These are phyloP conservation scores for Laticauda colubrina DNA, from an alignment of 2,113 vertebrate species.

Conservation along the genomic window DNA sequence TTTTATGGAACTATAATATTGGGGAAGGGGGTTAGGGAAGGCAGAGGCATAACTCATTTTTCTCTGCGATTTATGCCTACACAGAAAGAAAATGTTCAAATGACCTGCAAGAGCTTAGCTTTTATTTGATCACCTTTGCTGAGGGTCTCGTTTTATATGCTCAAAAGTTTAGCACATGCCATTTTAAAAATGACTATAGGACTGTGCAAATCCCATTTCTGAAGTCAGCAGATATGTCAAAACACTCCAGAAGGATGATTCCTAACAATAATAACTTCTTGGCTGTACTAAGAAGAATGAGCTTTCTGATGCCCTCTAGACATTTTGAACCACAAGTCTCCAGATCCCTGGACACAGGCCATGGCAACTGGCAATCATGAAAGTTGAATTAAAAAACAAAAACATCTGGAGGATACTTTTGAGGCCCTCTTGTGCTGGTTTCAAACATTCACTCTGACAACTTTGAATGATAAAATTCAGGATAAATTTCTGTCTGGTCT, in stretches of 20 bases:
- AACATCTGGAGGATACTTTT: neutral
- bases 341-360: neutral
- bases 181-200: neutral
- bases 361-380: neutral
- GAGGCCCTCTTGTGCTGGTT: neutral
- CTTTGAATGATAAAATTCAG: neutral
- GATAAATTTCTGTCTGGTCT: neutral
- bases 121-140: neutral
- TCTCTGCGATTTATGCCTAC: neutral
- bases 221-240: neutral
- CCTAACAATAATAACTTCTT: neutral
- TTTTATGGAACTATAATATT: neutral
- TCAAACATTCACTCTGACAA: neutral
- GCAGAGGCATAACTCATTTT: neutral
- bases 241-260: neutral
- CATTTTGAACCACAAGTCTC: neutral
- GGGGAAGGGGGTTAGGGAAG: neutral
- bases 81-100: neutral
- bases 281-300: neutral
- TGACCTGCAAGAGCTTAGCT: neutral
- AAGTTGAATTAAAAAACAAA: neutral
- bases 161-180: neutral
- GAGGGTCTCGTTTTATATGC: neutral
- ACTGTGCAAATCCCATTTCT: neutral
- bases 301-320: neutral